These are phyloP conservation scores for Apotomis betuletana DNA, from an alignment of 2,888 invertebrate genomes.

Conservation along the genomic window DNA sequence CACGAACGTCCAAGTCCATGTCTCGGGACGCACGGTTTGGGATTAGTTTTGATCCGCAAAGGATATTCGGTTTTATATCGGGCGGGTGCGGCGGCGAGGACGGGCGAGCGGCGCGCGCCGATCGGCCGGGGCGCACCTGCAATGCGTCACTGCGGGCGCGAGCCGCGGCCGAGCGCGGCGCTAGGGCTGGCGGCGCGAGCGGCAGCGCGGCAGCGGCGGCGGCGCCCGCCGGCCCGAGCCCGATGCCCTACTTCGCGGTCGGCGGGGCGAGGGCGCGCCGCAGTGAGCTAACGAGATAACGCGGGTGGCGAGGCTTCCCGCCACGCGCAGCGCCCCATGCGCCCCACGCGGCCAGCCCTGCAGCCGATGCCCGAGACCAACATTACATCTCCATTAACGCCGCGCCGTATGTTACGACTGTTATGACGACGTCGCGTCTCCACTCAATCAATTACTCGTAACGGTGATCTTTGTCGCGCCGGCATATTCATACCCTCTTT, in stretches of 20 bases:
- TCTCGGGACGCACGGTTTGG: conserved; percentile 80
- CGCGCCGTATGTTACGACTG: conserved; percentile 32
- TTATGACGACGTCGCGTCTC: conserved; percentile 41
- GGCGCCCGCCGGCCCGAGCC: conserved; percentile 48
- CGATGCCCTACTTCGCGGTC: conserved; percentile 67
- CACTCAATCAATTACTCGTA: conserved; percentile 37
- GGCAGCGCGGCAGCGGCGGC: conserved; percentile 51
- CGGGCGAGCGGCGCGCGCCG: conserved; percentile 87
- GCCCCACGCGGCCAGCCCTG: conserved; percentile 42
- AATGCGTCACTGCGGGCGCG: conserved; percentile 88
- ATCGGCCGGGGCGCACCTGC: conserved; percentile 93
- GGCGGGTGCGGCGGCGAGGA: conserved; percentile 90
- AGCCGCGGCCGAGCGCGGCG: conserved; percentile 54
- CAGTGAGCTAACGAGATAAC: conserved; percentile 49
- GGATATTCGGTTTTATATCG: conserved; percentile 86
- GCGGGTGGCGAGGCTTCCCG: conserved; percentile 45
- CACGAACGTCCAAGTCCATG: conserved; percentile 78
- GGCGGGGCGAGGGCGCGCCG: conserved; percentile 59
- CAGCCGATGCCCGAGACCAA: conserved; percentile 30
- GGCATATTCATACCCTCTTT: conserved; percentile 29
- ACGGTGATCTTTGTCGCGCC: conserved; percentile 18
- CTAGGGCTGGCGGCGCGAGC: conserved; percentile 51
- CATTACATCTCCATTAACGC: conserved; percentile 35
- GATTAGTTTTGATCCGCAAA: conserved; percentile 86
- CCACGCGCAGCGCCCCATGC: conserved; percentile 52